Evolutionary conservation across 2,888 invertebrate species (phyloP), one percentile per base, ranked within the genome.

Genomic region (Listrodromus nycthemerus): DNA sequence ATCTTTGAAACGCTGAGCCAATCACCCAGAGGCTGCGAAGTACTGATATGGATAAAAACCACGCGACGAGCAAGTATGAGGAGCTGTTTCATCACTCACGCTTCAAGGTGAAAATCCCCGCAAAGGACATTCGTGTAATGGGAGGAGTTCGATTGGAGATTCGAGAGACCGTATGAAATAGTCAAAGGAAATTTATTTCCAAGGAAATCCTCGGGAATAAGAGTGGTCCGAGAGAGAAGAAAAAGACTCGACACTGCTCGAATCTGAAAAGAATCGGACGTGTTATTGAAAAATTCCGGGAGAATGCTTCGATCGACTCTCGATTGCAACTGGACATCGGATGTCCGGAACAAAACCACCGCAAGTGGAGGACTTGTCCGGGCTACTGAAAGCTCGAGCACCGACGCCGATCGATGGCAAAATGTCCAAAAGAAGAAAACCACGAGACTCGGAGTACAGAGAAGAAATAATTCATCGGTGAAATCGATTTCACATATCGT

Each of bases 301-400:
- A n/a, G 3, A 27, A 37, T 27, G 55, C 16, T 19, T 10, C 52
- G 41, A 79, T 79, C 55, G 79, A 79, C 55, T 79, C 71, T 79
- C 71, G 37, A 79, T 71, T 79, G 71, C 70, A 79, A 71, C 21
- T 52, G 71, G 41, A 65, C 71, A 37, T 55, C 65, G 70, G 78
- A 48, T 65, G 48, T 79, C n/a, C 52, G 70, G 55, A 30, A 55
- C 79, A 79, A 55, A 71, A 79, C n/a, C 33, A 65, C 65, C 65
- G 65, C 79, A 65, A 65, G 67, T 58, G 27, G 65, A 71, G 41
- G n/a, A 1, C 27, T 77, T 45, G 67, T 55, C 58, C 58, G 16
- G 67, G 27, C 41, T 52, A 66, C 41, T 71, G 71, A 71, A 65
- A 8, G 27, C 33, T 33, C 27, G 66, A 13, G 52, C 13, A 58